Evolutionary conservation across 2,113 vertebrate species (phyloP).

Genomic region (Barnardius zonarius): DNA sequence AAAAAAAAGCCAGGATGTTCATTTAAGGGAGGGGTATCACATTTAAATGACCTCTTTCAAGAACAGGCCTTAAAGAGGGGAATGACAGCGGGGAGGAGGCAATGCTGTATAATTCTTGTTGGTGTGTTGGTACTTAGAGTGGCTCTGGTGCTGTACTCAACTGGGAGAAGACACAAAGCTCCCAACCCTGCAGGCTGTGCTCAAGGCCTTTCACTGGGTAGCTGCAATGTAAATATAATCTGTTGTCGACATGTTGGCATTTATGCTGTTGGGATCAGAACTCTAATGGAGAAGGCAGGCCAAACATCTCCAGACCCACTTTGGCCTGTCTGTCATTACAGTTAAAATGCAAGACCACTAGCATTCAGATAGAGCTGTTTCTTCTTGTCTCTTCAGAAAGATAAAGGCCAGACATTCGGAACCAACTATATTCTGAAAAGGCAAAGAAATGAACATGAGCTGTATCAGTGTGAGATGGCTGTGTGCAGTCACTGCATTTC

Average conservation of each 20-base stretch:
- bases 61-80: background rate
- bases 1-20: background rate
- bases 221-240: background rate
- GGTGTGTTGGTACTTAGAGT: background rate
- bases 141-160: background rate
- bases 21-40: background rate
- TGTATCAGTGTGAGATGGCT: background rate
- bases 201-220: background rate
- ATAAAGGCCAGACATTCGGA: background rate
- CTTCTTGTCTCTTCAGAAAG: background rate
- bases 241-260: background rate
- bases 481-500: background rate
- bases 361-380: background rate
- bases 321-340: background rate
- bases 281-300: background rate
- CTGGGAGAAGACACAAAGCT: background rate
- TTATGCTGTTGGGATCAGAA: background rate
- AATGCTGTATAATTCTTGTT: background rate
- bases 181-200: background rate
- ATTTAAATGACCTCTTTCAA: background rate
- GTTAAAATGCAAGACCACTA: background rate
- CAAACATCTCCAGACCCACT: background rate
- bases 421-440: background rate
- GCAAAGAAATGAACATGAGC: background rate
- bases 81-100: background rate